Evolutionary conservation across 2,113 vertebrate genomes (phyloP).

Genomic region (Grallaria varia): DNA sequence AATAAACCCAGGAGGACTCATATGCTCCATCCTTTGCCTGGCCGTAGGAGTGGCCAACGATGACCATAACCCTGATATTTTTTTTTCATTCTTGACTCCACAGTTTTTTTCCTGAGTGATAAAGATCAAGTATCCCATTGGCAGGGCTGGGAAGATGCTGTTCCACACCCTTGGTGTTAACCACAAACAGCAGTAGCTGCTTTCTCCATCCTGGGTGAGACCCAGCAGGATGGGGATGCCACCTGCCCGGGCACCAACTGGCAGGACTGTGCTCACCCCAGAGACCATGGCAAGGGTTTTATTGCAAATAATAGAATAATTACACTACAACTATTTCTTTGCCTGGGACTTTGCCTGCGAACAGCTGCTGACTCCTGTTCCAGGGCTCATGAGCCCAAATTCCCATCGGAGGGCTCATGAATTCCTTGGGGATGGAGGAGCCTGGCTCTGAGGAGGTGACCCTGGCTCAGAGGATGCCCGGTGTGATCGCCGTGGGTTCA

Average conservation of each 20-base stretch:
- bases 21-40: not conserved
- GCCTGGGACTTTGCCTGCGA: accelerated
- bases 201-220: not conserved
- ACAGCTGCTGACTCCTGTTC: not conserved
- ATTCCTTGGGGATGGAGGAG: not conserved
- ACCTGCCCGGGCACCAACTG: not conserved
- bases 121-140: not conserved
- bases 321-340: not conserved
- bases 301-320: not conserved
- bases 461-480: accelerated
- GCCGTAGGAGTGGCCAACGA: not conserved
- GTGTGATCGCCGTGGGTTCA: accelerated
- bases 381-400: not conserved
- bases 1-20: accelerated
- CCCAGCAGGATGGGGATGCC: accelerated
- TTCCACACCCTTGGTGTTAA: not conserved
- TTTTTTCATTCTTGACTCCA: not conserved
- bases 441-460: accelerated
- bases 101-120: accelerated
- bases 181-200: not conserved
- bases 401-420: accelerated
- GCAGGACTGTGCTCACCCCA: not conserved
- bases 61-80: not conserved
- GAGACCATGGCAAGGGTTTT: accelerated
- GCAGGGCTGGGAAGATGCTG: not conserved